Percentiles rank a stretch among this genome's conserved stretches.
These are phyloP conservation scores for Centroberyx gerrardi DNA, from an alignment of 2,797 vertebrate genomes.

Conservation along the genomic window DNA sequence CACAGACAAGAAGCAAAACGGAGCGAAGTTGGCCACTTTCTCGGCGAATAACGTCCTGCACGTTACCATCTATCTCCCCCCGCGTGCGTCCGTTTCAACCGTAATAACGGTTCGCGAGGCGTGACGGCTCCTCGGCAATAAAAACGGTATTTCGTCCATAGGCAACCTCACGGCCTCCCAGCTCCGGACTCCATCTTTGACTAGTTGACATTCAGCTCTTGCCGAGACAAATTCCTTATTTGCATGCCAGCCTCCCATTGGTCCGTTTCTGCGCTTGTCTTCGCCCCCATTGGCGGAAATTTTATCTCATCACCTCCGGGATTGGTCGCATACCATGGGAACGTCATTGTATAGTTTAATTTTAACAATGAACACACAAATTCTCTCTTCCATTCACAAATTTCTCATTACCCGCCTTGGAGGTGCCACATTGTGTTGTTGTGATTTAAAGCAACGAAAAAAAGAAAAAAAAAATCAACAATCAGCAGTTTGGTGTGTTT, in stretches of 20 bases:
- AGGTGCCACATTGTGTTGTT: slow-evolving; percentile 74
- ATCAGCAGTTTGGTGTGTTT: background rate
- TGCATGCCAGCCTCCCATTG: slow-evolving; percentile 89
- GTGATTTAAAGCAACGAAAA: slow-evolving; percentile 15
- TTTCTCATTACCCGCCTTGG: slow-evolving; percentile 88
- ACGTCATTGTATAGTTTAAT: slow-evolving; percentile 88
- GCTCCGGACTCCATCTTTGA: slow-evolving; percentile 98
- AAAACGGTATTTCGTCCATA: slow-evolving; percentile 80
- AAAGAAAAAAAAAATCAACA: background rate
- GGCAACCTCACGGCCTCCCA: slow-evolving; percentile 90
- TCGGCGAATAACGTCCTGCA: slow-evolving; percentile 28
- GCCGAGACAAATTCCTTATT: slow-evolving; percentile 90
- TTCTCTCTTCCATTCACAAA: slow-evolving; percentile 96
- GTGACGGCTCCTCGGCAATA: slow-evolving; percentile 42
- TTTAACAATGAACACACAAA: slow-evolving; percentile 97
- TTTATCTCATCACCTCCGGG: slow-evolving; percentile 80
- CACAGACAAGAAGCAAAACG: slow-evolving; percentile 59
- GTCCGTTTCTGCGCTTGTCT: slow-evolving; percentile 59
- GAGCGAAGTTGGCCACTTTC: slow-evolving; percentile 51
- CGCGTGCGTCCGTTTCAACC: slow-evolving; percentile 38
- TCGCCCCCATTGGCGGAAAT: slow-evolving; percentile 71
- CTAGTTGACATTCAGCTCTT: slow-evolving; percentile 96
- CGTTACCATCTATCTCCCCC: slow-evolving; percentile 29
- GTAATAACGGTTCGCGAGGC: background rate
- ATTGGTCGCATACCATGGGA: slow-evolving; percentile 84